A percentile compares a stretch with the other conserved stretches of the same genome.
phyloP scores from a whole-genome alignment of 2,888 invertebrate genomes.

The Mythimna vitellina region DNA sequence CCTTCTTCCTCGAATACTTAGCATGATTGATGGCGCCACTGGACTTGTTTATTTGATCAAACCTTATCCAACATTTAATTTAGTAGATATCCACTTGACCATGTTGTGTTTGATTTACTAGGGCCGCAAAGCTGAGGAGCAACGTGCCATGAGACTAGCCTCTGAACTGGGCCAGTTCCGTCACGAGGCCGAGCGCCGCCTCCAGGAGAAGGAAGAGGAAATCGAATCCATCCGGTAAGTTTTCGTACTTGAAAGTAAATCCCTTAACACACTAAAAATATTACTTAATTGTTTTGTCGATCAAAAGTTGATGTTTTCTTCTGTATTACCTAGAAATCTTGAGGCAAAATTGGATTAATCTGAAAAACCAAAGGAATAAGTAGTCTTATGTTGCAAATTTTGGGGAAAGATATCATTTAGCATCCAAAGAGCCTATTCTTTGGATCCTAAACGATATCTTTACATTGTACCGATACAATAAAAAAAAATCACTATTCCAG shows the following conservation, averaged over 20 bases:
- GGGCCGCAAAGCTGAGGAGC: constrained; percentile 99
- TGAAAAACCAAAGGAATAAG: neutral
- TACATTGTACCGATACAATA: neutral
- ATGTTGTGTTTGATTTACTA: constrained; percentile 74
- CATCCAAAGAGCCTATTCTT: too few species aligned
- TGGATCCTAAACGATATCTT: too few species aligned
- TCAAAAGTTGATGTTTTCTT: neutral
- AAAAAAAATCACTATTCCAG: neutral
- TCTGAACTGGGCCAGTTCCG: constrained; percentile 98
- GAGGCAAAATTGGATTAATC: neutral
- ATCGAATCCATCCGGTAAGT: constrained; percentile 98
- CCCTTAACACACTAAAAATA: neutral
- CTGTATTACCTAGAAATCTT: neutral
- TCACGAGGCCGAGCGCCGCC: constrained; percentile 98
- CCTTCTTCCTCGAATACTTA: constrained; percentile 38
- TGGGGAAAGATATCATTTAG: neutral
- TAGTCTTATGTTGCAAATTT: neutral
- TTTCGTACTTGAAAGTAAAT: neutral
- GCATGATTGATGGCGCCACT: constrained; percentile 3
- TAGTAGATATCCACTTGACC: constrained; percentile 12
- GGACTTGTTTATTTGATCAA: constrained; percentile 11
- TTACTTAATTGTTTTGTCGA: neutral
- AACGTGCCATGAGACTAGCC: constrained; percentile 97
- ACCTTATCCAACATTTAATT: neutral
- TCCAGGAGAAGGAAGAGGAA: constrained; percentile 99